Percentiles rank a stretch among this genome's conserved stretches.
Conservation (phyloP, 1,140 invertebrate genomes). For the Ostrea denselamellosa region DNA sequence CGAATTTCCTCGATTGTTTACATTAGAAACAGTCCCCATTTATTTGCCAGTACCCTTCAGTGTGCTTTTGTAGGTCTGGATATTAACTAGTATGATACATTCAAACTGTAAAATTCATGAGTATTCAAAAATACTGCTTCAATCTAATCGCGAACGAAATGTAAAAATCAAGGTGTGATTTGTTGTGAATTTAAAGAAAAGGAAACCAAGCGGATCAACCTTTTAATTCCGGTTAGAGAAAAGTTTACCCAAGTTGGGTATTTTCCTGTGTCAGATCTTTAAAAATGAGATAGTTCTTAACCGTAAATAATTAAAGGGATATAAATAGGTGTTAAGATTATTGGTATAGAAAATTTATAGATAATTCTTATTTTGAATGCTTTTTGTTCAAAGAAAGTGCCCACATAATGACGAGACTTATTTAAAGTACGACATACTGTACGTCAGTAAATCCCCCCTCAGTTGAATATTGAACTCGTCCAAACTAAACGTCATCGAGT, state of each 20-base stretch:
- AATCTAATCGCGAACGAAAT: neutral
- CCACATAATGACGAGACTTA: neutral
- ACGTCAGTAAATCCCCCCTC: neutral
- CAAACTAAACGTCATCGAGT: neutral
- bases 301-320: neutral
- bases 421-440: neutral
- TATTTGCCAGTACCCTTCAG: neutral
- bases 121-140: neutral
- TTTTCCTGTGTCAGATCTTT: no score
- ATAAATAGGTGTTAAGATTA: neutral
- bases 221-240: neutral
- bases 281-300: neutral
- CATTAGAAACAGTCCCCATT: neutral
- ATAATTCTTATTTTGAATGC: neutral
- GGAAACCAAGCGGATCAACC: neutral
- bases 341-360: neutral
- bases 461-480: neutral
- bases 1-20: conserved; percentile 20
- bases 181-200: neutral
- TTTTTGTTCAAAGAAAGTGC: neutral
- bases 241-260: neutral
- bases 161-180: neutral
- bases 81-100: neutral
- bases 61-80: neutral
- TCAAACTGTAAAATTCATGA: neutral